phyloP scores from a whole-genome alignment of 1,140 invertebrate species.

The Cydia strobilella region DNA sequence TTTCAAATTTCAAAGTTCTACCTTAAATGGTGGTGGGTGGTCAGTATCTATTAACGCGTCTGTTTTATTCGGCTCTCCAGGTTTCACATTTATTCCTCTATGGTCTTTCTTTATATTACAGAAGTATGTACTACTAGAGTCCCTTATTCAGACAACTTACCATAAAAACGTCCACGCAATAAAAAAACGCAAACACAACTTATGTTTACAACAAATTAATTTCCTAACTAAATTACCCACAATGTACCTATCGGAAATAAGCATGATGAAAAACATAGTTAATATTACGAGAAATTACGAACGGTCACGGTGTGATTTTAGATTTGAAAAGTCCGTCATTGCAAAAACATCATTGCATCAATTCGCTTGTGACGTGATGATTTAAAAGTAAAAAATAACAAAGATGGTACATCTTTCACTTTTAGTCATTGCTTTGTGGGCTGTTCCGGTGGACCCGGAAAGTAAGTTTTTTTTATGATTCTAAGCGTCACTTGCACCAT shows the following conservation, averaged over 20 bases:
- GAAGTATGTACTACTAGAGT: no score
- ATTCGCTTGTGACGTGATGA: not conserved
- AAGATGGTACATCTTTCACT: slow-evolving; percentile 1
- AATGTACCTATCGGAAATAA: not conserved
- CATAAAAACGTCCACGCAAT: not conserved
- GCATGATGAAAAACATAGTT: slow-evolving; percentile 7
- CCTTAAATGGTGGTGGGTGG: no score
- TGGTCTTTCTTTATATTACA: no score
- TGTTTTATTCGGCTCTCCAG: no score
- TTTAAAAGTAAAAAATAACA: slow-evolving; percentile 17
- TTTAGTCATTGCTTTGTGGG: slow-evolving; percentile 17
- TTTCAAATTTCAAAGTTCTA: no score
- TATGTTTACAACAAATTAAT: not conserved
- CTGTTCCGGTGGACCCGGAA: not conserved
- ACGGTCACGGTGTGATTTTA: not conserved
- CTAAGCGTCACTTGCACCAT: no score
- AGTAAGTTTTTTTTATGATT: not conserved
- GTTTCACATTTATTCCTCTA: no score
- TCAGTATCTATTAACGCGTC: no score
- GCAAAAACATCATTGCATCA: not conserved
- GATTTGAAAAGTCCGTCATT: not conserved
- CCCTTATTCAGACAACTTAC: no score
- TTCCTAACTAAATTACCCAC: not conserved
- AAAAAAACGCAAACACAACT: not conserved
- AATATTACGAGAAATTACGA: not conserved